These are phyloP conservation scores for Cactoblastis cactorum DNA, from an alignment of 2,888 invertebrate genomes.

Conservation along the genomic window DNA sequence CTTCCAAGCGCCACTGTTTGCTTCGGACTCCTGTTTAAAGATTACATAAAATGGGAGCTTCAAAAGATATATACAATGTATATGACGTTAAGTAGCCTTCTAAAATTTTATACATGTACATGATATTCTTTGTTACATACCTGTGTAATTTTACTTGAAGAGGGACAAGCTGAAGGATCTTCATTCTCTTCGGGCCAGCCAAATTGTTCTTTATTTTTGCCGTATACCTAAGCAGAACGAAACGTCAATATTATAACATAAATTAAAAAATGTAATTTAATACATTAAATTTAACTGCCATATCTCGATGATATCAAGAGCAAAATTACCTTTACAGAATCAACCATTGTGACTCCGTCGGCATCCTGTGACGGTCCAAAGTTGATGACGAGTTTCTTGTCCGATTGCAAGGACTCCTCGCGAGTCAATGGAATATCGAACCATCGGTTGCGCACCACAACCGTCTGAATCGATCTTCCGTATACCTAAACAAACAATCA, in stretches of 20 bases:
- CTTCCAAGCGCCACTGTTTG: constrained; percentile 49
- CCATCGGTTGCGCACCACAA: constrained; percentile 91
- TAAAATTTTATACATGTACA: too few species aligned
- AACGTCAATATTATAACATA: too few species aligned
- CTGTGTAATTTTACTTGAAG: constrained; percentile 65
- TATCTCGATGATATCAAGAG: too few species aligned
- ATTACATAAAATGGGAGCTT: not conserved
- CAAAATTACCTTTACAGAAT: constrained; percentile 94
- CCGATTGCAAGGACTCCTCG: constrained; percentile 95
- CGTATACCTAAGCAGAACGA: constrained; percentile 81
- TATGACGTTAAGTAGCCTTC: too few species aligned
- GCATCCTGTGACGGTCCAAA: constrained; percentile 93
- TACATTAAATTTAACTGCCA: too few species aligned
- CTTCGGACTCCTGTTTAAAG: constrained; percentile 54
- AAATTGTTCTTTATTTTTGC: constrained; percentile 96
- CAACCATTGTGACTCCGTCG: constrained; percentile 94
- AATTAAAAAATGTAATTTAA: too few species aligned
- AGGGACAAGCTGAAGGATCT: constrained; percentile 79
- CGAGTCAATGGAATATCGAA: constrained; percentile 96
- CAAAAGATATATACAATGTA: too few species aligned
- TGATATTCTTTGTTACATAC: constrained; percentile 40
- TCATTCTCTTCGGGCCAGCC: constrained; percentile 98
- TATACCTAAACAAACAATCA: constrained; percentile 79
- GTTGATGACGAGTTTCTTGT: constrained; percentile 91
- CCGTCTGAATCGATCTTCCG: constrained; percentile 86